phyloP scores from a whole-genome alignment of 35 echinoderm and acorn worm genomes.

The Chiridota heheva region DNA sequence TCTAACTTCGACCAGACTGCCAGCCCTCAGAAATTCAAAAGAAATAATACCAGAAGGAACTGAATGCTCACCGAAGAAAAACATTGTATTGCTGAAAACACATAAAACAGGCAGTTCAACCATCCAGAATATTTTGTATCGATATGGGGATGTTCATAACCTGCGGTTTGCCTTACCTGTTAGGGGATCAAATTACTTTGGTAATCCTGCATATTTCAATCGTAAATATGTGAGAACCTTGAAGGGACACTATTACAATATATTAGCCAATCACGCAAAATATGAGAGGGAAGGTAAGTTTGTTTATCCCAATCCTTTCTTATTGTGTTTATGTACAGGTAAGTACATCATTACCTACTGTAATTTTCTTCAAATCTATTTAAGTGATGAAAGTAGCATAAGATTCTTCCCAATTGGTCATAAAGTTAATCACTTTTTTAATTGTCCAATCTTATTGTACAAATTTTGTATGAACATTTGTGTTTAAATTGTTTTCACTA shows the following conservation, averaged over 20 bases:
- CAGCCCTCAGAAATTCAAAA: not conserved
- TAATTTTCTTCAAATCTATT: too few species aligned
- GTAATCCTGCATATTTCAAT: constrained; percentile 28
- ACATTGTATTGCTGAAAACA: constrained; percentile 62
- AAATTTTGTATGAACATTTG: too few species aligned
- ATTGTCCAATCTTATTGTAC: too few species aligned
- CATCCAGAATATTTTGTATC: constrained; percentile 69
- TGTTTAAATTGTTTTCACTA: too few species aligned
- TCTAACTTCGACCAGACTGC: not conserved
- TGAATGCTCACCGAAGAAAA: constrained; percentile 35
- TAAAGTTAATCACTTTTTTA: too few species aligned
- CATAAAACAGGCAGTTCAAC: constrained; percentile 74
- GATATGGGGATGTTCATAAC: constrained; percentile 47
- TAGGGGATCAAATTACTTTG: constrained; percentile 49
- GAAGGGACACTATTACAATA: constrained; percentile 56
- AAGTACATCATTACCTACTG: too few species aligned
- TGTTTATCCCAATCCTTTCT: too few species aligned
- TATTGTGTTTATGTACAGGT: too few species aligned
- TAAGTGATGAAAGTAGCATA: too few species aligned
- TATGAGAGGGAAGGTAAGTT: constrained; percentile 63
- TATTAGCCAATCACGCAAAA: constrained; percentile 69
- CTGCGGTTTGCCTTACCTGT: constrained; percentile 49
- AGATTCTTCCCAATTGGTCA: too few species aligned
- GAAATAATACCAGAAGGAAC: not conserved
- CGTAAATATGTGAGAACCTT: constrained; percentile 24